Evolutionary conservation across 1,140 invertebrate genomes (phyloP).

Genomic region (Oreohelix idahoensis): DNA sequence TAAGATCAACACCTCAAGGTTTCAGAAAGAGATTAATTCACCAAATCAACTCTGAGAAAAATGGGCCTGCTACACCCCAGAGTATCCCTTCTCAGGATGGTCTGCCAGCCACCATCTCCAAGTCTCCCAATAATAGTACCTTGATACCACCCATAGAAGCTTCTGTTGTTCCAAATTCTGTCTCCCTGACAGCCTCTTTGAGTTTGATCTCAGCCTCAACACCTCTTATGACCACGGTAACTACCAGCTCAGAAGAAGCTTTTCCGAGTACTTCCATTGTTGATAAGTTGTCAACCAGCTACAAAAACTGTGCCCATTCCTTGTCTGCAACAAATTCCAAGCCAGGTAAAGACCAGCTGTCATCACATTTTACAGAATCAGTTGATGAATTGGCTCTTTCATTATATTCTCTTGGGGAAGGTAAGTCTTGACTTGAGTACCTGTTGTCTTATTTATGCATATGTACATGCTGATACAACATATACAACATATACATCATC

Average conservation of each 20-base stretch:
- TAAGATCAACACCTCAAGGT: constrained; percentile 35
- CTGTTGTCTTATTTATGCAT: neutral
- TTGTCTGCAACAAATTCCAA: neutral
- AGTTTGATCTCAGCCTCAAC: neutral
- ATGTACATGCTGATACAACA: no score
- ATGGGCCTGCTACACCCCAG: neutral
- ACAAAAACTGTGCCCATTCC: neutral
- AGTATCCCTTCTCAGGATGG: neutral
- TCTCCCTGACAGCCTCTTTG: neutral
- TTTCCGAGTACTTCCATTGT: neutral
- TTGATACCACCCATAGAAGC: neutral
- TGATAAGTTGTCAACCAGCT: neutral
- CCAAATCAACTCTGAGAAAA: constrained; percentile 30
- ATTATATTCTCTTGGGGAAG: neutral
- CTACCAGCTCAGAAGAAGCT: neutral
- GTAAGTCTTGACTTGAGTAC: neutral
- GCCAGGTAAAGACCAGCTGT: neutral
- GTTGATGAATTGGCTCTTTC: neutral
- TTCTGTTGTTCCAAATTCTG: neutral
- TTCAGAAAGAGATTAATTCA: constrained; percentile 39
- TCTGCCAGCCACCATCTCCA: neutral
- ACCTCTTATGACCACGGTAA: neutral
- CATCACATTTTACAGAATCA: neutral
- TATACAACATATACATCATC: no score
- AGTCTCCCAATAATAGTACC: neutral